Evolutionary conservation across 37 sponge, comb jelly and placozoan genomes (phyloP).

Genomic region (Crambe crambe): DNA sequence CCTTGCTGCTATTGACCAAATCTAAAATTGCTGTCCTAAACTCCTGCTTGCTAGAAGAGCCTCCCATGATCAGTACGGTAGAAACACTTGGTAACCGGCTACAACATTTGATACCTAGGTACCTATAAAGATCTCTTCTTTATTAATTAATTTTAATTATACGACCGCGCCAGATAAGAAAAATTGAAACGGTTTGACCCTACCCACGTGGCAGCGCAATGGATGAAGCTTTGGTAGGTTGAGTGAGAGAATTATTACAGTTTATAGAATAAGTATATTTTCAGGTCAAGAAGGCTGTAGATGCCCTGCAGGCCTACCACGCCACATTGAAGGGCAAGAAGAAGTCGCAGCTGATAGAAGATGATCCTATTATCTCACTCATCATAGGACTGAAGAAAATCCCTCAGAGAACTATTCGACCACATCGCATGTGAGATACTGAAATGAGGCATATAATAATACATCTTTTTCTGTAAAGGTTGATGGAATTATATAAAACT

Average conservation of each 20-base stretch:
- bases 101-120: too few relatives aligned
- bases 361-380: conserved; percentile 50
- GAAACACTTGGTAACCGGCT: too few relatives aligned
- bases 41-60: conserved; percentile 69
- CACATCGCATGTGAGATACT: conserved; percentile 56
- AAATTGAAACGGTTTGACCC: too few relatives aligned
- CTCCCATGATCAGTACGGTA: conserved; percentile 86
- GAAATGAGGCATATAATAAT: too few relatives aligned
- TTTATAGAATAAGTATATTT: neutral
- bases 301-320: conserved; percentile 64
- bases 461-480: too few relatives aligned
- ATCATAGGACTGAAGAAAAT: conserved; percentile 70
- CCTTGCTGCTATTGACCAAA: conserved; percentile 67
- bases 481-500: too few relatives aligned
- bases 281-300: conserved; percentile 62
- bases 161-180: too few relatives aligned
- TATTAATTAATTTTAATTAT: too few relatives aligned
- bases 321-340: conserved; percentile 13
- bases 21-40: conserved; percentile 80
- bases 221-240: conserved; percentile 26
- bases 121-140: too few relatives aligned
- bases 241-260: neutral
- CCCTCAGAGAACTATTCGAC: conserved; percentile 50
- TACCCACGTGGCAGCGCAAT: neutral
- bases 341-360: conserved; percentile 42